phyloP scores from a whole-genome alignment of 1,140 invertebrate genomes.

The Hypsibius dujardini region DNA sequence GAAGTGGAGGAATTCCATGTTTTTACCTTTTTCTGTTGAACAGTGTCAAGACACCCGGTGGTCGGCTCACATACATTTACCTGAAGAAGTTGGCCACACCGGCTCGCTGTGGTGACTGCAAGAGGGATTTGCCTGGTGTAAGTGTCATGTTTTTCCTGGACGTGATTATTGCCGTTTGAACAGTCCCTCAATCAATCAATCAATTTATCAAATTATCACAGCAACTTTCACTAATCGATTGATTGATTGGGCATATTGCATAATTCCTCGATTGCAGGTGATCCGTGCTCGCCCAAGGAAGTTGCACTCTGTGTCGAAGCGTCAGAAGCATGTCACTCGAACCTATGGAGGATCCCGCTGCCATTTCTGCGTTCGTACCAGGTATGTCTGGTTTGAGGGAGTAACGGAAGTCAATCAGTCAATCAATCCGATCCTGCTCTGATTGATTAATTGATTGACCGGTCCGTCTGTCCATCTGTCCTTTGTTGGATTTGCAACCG shows the following conservation, averaged over 20 bases:
- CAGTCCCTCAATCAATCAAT: constrained; percentile 11
- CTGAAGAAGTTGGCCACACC: constrained; percentile 85
- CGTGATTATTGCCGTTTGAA: too few species aligned
- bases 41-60: constrained; percentile 83
- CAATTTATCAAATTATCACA: too few species aligned
- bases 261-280: constrained; percentile 37
- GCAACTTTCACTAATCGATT: background rate
- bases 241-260: background rate
- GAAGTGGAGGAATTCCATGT: background rate
- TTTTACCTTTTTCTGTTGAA: constrained; percentile 26
- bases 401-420: too few species aligned
- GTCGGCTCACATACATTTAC: constrained; percentile 87
- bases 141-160: too few species aligned
- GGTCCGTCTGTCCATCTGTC: constrained; percentile 18
- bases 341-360: constrained; percentile 90
- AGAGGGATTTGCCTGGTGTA: constrained; percentile 71
- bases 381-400: too few species aligned
- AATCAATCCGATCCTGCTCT: too few species aligned
- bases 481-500: constrained; percentile 12
- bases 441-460: background rate
- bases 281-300: constrained; percentile 73
- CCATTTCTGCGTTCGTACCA: constrained; percentile 85
- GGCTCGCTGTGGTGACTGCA: constrained; percentile 84
- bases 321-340: constrained; percentile 83
- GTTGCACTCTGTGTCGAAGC: constrained; percentile 68